phyloP scores from a whole-genome alignment of 2,113 vertebrate genomes.

The Prochilodus magdalenae region DNA sequence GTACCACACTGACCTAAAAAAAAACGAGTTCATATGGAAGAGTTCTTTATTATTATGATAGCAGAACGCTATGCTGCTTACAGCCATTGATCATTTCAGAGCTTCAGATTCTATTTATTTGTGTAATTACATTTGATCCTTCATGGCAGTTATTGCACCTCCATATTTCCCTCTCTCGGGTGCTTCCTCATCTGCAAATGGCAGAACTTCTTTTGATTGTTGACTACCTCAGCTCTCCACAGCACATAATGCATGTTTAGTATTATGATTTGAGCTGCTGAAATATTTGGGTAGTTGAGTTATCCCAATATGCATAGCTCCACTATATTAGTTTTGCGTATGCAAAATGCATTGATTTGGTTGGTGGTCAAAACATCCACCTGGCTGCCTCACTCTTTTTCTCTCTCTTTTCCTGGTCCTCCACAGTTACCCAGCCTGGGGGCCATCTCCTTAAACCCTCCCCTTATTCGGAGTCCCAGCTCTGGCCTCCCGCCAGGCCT shows the following conservation, averaged over 20 bases:
- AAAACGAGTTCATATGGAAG: no score
- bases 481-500: conserved; percentile 55
- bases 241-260: background rate
- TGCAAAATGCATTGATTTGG: conserved; percentile 10
- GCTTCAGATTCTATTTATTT: background rate
- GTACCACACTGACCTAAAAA: conserved; percentile 16
- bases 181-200: background rate
- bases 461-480: background rate
- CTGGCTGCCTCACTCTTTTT: background rate
- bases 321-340: background rate
- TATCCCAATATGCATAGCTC: background rate
- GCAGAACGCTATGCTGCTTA: conserved; percentile 17
- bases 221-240: background rate
- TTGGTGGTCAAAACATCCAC: background rate
- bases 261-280: background rate
- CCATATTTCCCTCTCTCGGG: conserved; percentile 4
- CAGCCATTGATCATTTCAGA: background rate
- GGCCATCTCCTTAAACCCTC: background rate
- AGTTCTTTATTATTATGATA: background rate
- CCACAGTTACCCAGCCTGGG: background rate
- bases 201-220: background rate
- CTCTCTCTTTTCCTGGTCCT: background rate
- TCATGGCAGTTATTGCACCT: conserved; percentile 4
- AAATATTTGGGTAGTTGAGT: background rate
- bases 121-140: background rate